Evolutionary conservation across 2,888 invertebrate genomes (phyloP), one percentile per base, ranked within the genome.

Genomic region (Apotomis turbidana): DNA sequence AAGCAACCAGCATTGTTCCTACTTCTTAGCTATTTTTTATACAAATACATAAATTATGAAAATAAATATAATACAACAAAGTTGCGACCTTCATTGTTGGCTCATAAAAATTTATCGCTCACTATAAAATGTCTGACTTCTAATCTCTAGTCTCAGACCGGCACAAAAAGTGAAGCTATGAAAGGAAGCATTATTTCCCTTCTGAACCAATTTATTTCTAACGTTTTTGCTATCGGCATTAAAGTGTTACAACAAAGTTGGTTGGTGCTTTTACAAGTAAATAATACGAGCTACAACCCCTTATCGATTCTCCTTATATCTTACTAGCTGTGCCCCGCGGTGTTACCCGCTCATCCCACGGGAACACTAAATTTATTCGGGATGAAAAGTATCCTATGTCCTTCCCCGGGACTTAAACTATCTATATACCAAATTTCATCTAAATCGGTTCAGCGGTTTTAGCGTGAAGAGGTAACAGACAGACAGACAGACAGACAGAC

Each of bases 81-180:
- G 41, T 61, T 74, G 66, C 78, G 84, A 68, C 83, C 81, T 80
- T 83, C 49, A 61, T 46, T 75, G 75, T 68, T 55, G 60, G 62
- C 70, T 81, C 82, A 78, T 87, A 83, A 88, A 87, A 84, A 79
- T 78, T 81, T 81, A 85, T 84, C 76, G 80, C 77, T 74, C 76
- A 80, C 81, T 84, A 85, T n/a, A n/a, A n/a, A 87, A 87, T 83
- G 84, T 81, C 81, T 82, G 78, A 79, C 80, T 80, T 84, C 67
- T 71, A 57, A 68, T 68, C 57, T 49, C 67, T 67, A 72, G 68
- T 63, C 38, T 44, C 46, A 51, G 52, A 58, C 13, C 12, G 54
- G 38, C 49, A 71, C 52, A 66, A 71, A 71, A 71, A 64, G 59
- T 73, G 15, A 44, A 59, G 36, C 51, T 27, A 27, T 49, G 59